Evolutionary conservation across 2,888 invertebrate genomes (phyloP).

Genomic region (Drosophila conformis): DNA sequence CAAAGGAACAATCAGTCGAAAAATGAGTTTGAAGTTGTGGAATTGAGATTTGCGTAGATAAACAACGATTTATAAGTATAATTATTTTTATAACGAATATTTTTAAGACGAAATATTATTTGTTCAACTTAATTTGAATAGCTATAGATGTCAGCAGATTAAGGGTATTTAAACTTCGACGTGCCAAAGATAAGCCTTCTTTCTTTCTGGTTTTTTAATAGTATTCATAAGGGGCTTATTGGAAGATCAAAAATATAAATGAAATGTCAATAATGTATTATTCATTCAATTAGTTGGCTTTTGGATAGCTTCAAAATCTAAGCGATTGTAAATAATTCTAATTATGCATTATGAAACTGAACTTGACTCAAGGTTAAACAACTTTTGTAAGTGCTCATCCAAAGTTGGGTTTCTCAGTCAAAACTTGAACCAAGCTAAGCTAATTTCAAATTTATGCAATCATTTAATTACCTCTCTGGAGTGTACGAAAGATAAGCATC

Average conservation of each 20-base stretch:
- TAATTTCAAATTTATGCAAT: neutral
- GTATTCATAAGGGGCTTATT: neutral
- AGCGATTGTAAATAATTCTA: neutral
- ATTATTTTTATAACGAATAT: neutral
- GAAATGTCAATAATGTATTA: neutral
- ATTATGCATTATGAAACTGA: neutral
- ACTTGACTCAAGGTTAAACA: neutral
- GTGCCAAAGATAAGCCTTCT: too few species aligned
- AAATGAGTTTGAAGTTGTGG: neutral
- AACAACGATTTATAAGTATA: neutral
- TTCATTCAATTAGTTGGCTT: neutral
- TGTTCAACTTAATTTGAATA: neutral
- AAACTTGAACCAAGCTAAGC: neutral
- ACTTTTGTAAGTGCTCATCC: neutral
- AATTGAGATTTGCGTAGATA: neutral
- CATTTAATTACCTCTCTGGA: neutral
- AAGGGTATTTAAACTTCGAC: neutral
- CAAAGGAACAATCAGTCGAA: neutral
- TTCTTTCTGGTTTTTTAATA: neutral
- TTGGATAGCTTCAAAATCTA: neutral
- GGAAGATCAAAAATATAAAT: neutral
- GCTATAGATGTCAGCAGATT: neutral
- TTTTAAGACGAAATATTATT: neutral
- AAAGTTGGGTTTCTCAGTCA: neutral
- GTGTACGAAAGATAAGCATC: neutral